Conservation (phyloP, 2,113 vertebrate species). For the Mungos mungo region DNA sequence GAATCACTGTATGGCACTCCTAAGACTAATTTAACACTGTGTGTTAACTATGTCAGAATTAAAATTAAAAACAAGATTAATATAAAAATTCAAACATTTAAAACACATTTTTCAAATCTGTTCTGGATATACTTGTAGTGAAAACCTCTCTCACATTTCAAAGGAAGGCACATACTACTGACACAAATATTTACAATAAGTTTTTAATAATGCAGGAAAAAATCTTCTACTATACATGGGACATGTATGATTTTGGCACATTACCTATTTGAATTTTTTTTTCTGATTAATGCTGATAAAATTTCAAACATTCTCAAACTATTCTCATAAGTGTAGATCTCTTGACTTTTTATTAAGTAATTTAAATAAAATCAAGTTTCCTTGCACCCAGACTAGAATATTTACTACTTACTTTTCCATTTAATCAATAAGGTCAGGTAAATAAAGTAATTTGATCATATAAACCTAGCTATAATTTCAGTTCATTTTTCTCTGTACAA, state of each 20-base stretch:
- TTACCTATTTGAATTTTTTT: background rate
- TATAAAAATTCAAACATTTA: background rate
- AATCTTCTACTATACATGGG: background rate
- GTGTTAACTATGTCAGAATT: background rate
- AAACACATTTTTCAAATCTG: background rate
- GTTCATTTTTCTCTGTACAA: slow-evolving; percentile 22
- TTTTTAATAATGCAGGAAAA: background rate
- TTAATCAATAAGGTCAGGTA: background rate
- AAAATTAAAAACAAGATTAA: slow-evolving; percentile 38
- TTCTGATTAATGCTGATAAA: background rate
- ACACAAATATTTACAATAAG: background rate
- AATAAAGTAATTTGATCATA: background rate
- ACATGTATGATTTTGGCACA: background rate
- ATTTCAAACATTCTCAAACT: background rate
- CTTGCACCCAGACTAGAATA: background rate
- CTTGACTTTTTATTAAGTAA: background rate
- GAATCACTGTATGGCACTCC: background rate
- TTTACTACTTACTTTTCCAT: slow-evolving; percentile 5
- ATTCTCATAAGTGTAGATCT: background rate
- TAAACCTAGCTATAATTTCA: background rate
- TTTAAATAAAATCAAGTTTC: slow-evolving; percentile 22
- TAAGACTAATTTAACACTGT: background rate
- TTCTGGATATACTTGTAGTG: background rate
- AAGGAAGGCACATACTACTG: background rate
- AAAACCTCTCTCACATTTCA: background rate